A percentile compares a stretch with the other conserved stretches of the same genome.
These are phyloP conservation scores for Chelonia mydas DNA, from an alignment of 2,797 vertebrate genomes.

Conservation along the genomic window DNA sequence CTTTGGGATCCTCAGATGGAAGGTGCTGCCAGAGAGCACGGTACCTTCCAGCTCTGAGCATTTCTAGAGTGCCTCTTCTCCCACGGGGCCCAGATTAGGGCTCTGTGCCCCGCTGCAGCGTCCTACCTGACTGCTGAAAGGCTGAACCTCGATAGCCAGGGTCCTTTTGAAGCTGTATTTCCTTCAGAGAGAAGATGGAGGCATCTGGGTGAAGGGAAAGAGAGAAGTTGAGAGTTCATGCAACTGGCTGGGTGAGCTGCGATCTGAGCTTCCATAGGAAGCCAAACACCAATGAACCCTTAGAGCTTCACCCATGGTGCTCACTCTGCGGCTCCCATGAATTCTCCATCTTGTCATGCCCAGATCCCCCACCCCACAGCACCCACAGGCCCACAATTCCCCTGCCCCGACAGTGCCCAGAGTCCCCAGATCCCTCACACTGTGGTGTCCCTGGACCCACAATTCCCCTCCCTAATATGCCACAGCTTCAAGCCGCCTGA, in stretches of 20 bases:
- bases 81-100: rapidly evolving
- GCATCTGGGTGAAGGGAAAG: conserved; percentile 77
- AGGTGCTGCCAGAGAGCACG: not conserved
- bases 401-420: rapidly evolving
- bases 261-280: not conserved
- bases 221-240: not conserved
- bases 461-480: not conserved
- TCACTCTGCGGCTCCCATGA: rapidly evolving
- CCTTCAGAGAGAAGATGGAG: conserved; percentile 93
- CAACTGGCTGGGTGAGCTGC: not conserved
- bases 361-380: not conserved
- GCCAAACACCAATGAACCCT: not conserved
- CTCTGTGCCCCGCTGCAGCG: not conserved
- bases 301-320: rapidly evolving
- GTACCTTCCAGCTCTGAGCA: not conserved
- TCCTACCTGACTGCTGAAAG: conserved; percentile 92
- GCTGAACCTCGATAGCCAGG: conserved; percentile 90
- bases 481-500: not conserved
- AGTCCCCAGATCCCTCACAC: too few species aligned
- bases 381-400: not conserved
- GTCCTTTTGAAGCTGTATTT: conserved; percentile 94
- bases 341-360: not conserved
- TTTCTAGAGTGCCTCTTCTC: not conserved
- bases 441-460: not conserved
- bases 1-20: not conserved